phyloP scores from a whole-genome alignment of 2,888 invertebrate species.

The Phragmatobia fuliginosa region DNA sequence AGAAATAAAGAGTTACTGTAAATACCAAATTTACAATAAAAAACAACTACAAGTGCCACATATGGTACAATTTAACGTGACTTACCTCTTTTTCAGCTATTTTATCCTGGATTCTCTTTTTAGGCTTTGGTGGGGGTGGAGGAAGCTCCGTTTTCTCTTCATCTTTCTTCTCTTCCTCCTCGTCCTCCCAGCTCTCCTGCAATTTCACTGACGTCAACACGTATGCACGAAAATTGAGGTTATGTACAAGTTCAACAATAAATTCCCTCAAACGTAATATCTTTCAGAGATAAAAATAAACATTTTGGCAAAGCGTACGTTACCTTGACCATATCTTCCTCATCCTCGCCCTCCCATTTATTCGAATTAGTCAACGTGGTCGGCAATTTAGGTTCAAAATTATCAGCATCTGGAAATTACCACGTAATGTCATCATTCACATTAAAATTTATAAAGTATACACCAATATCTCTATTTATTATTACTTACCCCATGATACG shows the following conservation, averaged over 20 bases:
- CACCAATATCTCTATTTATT: conserved; percentile 18
- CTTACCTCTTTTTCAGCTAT: conserved; percentile 95
- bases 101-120: conserved; percentile 92
- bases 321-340: conserved; percentile 95
- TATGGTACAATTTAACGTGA: conserved; percentile 38
- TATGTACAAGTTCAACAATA: conserved; percentile 59
- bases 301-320: conserved; percentile 70
- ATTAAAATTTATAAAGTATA: conserved; percentile 46
- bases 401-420: conserved; percentile 89
- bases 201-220: conserved; percentile 80
- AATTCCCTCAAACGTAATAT: conserved; percentile 36
- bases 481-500: conserved; percentile 90
- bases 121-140: conserved; percentile 89
- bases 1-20: background rate
- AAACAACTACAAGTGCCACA: conserved; percentile 21
- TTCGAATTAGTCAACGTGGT: conserved; percentile 87
- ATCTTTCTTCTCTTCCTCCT: conserved; percentile 93
- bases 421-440: conserved; percentile 61
- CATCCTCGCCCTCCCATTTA: conserved; percentile 96
- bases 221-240: conserved; percentile 76
- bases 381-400: conserved; percentile 89
- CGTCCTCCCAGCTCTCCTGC: conserved; percentile 98
- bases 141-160: conserved; percentile 88
- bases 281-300: conserved; percentile 40
- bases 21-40: background rate